These are phyloP conservation scores for Yponomeuta evonymella DNA, from an alignment of 2,888 invertebrate genomes.

Conservation along the genomic window DNA sequence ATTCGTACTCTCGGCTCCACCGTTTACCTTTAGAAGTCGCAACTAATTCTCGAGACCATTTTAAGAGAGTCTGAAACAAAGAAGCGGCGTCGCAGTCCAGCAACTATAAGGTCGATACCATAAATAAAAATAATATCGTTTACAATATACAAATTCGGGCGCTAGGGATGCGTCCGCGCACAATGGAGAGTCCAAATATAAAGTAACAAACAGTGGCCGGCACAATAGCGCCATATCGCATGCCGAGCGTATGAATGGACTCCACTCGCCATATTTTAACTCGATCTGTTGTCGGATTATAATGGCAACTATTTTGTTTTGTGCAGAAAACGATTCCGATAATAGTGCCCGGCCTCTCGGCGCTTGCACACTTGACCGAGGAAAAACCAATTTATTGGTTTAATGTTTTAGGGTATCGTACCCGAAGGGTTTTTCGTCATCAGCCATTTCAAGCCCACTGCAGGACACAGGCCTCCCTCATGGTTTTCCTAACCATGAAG, in stretches of 20 bases:
- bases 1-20: background rate
- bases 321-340: background rate
- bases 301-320: constrained; percentile 12
- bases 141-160: constrained; percentile 19
- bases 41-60: background rate
- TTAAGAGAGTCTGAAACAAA: background rate
- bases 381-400: background rate
- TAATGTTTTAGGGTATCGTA: background rate
- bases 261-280: constrained; percentile 8
- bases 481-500: no score
- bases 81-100: background rate
- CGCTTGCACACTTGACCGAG: background rate
- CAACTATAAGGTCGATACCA: constrained; percentile 3
- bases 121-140: constrained; percentile 16
- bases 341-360: background rate
- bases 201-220: constrained; percentile 19
- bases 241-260: constrained; percentile 19
- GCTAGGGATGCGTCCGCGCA: constrained; percentile 16
- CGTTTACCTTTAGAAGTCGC: background rate
- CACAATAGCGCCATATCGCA: constrained; percentile 21
- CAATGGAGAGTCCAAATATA: constrained; percentile 17
- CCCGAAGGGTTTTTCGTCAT: no score
- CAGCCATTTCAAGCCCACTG: no score
- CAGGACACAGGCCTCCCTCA: no score
- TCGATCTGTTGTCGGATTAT: constrained; percentile 16